Percentiles rank a stretch among this genome's conserved stretches.
Conservation (phyloP, 2,113 vertebrate species). For the Poicephalus gulielmi region DNA sequence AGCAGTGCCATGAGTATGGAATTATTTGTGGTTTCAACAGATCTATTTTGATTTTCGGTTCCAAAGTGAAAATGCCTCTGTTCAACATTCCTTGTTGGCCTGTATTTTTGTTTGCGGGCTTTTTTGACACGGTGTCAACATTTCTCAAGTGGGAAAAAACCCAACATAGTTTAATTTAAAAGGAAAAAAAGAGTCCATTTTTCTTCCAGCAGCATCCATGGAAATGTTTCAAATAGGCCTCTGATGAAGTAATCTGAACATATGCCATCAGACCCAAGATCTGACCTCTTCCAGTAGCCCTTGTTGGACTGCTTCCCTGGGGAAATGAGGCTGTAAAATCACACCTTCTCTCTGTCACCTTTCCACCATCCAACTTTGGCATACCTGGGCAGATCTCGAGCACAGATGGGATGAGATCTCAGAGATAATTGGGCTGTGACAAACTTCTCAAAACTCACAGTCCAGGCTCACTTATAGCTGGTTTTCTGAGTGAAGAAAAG, state of each 20-base stretch:
- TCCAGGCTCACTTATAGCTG: neutral
- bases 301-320: slow-evolving; percentile 3
- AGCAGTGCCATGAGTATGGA: neutral
- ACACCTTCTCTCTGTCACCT: slow-evolving; percentile 17
- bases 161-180: neutral
- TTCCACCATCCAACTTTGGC: neutral
- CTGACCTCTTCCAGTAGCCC: neutral
- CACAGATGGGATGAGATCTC: slow-evolving; percentile 39
- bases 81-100: slow-evolving; percentile 41
- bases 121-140: neutral
- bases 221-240: neutral
- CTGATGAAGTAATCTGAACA: slow-evolving; percentile 39
- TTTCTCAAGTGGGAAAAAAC: neutral
- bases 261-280: neutral
- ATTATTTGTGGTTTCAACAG: slow-evolving; percentile 44
- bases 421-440: neutral
- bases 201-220: slow-evolving; percentile 23
- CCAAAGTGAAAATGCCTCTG: slow-evolving; percentile 24
- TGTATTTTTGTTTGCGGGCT: neutral
- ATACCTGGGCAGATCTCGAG: neutral
- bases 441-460: neutral
- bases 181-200: neutral
- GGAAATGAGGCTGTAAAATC: slow-evolving; percentile 22
- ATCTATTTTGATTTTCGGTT: slow-evolving; percentile 51
- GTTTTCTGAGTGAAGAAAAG: neutral